phyloP scores from a whole-genome alignment of 2,113 vertebrate genomes.

The Thunnus thynnus region DNA sequence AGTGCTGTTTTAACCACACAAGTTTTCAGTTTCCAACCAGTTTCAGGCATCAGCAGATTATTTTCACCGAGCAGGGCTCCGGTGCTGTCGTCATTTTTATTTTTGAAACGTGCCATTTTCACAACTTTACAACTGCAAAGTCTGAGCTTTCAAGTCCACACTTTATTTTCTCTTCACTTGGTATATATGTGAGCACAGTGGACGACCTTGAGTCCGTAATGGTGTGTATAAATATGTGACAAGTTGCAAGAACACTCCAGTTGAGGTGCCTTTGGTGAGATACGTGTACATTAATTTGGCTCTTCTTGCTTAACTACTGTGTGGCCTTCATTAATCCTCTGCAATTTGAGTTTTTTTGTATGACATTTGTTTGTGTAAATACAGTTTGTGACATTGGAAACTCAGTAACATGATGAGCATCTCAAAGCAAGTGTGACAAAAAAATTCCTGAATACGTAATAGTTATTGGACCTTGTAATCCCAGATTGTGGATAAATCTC shows the following conservation, averaged over 20 bases:
- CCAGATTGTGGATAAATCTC: background rate
- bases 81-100: slow-evolving; percentile 23
- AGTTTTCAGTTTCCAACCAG: background rate
- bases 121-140: background rate
- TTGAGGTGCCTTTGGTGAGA: slow-evolving; percentile 13
- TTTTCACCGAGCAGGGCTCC: slow-evolving; percentile 49
- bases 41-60: background rate
- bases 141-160: background rate
- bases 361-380: background rate
- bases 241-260: background rate
- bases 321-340: slow-evolving; percentile 7
- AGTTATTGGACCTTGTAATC: background rate
- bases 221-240: background rate
- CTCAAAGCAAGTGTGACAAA: background rate
- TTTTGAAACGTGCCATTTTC: slow-evolving; percentile 9
- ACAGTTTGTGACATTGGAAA: background rate
- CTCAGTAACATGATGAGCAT: slow-evolving; percentile 2
- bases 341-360: background rate
- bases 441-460: background rate
- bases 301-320: background rate
- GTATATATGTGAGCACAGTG: slow-evolving; percentile 25
- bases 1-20: background rate
- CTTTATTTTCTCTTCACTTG: slow-evolving; percentile 15
- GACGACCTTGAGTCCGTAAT: background rate
- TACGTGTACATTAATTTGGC: background rate